Percentiles rank a stretch among this genome's conserved stretches.
phyloP scores from a whole-genome alignment of 1,140 invertebrate species.

The Colletes latitarsis region DNA sequence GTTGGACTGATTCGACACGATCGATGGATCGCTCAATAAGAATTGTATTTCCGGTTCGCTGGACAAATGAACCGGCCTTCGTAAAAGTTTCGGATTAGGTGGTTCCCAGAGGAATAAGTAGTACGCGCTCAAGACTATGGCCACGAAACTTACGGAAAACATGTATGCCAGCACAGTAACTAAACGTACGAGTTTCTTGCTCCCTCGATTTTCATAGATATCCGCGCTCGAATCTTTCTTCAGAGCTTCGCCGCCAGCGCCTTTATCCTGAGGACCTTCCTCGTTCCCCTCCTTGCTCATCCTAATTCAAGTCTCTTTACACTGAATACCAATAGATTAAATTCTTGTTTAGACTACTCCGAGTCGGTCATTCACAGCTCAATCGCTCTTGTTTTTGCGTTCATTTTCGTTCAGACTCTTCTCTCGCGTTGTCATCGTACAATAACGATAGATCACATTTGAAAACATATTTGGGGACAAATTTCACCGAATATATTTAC shows the following conservation, averaged over 20 bases:
- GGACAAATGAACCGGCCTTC: conserved; percentile 14
- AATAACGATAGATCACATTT: too few relatives aligned
- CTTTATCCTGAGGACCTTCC: conserved; percentile 20
- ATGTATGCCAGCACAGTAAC: conserved; percentile 91
- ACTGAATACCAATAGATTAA: neutral
- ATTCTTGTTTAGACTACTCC: neutral
- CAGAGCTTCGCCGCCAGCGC: conserved; percentile 5
- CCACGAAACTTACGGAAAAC: conserved; percentile 89
- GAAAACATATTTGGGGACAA: neutral
- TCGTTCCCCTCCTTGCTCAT: conserved; percentile 63
- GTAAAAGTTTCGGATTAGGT: conserved; percentile 74
- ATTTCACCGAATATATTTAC: neutral
- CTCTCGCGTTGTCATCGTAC: neutral
- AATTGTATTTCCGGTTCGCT: conserved; percentile 57
- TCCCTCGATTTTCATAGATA: conserved; percentile 75
- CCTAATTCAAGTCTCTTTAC: neutral
- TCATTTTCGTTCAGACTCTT: neutral
- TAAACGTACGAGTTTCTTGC: conserved; percentile 85
- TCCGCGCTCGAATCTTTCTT: conserved; percentile 69
- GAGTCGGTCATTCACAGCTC: neutral
- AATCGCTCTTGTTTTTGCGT: neutral
- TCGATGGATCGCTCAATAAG: conserved; percentile 24
- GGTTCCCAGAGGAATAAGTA: conserved; percentile 93
- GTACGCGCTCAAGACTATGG: conserved; percentile 90
- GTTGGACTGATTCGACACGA: neutral